phyloP scores from a whole-genome alignment of 2,113 vertebrate genomes.

The Leptodactylus fuscus region DNA sequence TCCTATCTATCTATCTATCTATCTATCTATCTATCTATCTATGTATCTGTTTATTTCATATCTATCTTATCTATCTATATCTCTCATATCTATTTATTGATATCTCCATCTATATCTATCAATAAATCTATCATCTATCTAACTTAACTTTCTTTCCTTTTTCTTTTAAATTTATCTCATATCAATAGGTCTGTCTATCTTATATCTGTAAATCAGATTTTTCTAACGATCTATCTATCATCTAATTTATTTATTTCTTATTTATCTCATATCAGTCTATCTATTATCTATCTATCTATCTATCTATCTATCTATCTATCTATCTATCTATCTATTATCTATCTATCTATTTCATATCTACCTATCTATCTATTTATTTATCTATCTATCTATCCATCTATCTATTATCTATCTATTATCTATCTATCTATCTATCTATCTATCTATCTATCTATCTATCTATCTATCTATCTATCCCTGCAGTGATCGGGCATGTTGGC shows the following conservation, averaged over 20 bases:
- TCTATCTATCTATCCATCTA: not conserved
- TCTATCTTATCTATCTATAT: slow-evolving; percentile 3
- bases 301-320: not conserved
- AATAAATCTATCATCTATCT: not conserved
- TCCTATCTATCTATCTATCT: not conserved
- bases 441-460: not conserved
- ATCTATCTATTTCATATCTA: slow-evolving; percentile 14
- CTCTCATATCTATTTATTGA: not conserved
- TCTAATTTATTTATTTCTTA: not conserved
- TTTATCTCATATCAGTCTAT: not conserved
- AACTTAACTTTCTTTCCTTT: too few species aligned
- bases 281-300: not conserved
- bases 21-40: not conserved
- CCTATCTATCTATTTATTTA: not conserved
- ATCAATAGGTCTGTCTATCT: not conserved
- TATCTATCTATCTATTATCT: not conserved
- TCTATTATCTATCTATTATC: not conserved
- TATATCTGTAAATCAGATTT: not conserved
- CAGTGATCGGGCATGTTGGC: not conserved
- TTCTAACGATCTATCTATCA: not conserved
- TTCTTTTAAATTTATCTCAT: too few species aligned
- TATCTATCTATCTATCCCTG: not conserved
- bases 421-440: not conserved
- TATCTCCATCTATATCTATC: not conserved
- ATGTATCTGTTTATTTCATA: not conserved